A percentile compares a stretch with the other conserved stretches of the same genome.
phyloP scores from a whole-genome alignment of 2,797 vertebrate species.

The Leptatherina wallacei region DNA sequence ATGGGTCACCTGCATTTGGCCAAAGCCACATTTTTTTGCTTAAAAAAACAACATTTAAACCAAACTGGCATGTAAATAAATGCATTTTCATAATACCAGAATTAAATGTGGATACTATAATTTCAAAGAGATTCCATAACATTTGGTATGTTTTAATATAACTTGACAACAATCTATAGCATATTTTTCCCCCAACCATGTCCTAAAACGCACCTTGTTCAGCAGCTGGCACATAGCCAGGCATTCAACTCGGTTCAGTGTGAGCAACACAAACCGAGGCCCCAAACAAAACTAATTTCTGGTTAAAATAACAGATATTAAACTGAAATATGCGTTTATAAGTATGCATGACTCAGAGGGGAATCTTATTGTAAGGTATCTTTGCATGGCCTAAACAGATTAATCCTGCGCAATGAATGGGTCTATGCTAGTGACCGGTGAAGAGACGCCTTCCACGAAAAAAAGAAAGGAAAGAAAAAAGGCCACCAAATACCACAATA shows the following conservation, averaged over 20 bases:
- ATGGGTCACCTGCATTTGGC: background rate
- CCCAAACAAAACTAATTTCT: background rate
- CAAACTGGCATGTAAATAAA: background rate
- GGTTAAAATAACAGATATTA: background rate
- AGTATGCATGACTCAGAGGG: background rate
- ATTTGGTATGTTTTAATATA: conserved; percentile 9
- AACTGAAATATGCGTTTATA: background rate
- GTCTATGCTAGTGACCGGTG: conserved; percentile 66
- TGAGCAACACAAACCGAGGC: conserved; percentile 8
- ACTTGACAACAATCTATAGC: conserved; percentile 14
- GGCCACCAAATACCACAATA: conserved; percentile 22
- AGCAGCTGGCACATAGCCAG: conserved; percentile 54
- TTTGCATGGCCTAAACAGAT: conserved; percentile 25
- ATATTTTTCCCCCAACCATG: conserved; percentile 34
- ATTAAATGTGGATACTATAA: conserved; percentile 6
- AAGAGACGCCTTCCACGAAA: conserved; percentile 20
- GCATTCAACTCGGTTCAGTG: conserved; percentile 29
- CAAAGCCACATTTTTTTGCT: background rate
- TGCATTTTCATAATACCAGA: background rate
- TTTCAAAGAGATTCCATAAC: background rate
- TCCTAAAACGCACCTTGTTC: conserved; percentile 73
- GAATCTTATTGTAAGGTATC: conserved; percentile 25
- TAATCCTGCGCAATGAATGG: conserved; percentile 64
- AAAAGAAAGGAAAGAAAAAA: background rate
- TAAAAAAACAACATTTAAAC: background rate